phyloP scores from a whole-genome alignment of 1,140 invertebrate species.

The Pogonus chalceus region DNA sequence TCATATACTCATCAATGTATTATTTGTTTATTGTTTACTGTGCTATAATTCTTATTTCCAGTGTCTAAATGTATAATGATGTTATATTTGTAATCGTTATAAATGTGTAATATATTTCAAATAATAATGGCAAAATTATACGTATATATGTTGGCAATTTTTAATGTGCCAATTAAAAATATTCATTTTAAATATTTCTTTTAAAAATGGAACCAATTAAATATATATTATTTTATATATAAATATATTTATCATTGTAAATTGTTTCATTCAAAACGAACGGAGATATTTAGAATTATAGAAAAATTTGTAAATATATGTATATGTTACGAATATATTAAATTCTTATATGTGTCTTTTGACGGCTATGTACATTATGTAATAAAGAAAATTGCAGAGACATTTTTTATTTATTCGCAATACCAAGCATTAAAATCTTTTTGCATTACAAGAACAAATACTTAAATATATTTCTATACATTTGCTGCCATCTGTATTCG shows the following conservation, averaged over 20 bases:
- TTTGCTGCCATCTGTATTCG: no score
- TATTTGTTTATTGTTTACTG: no score
- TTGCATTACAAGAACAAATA: no score
- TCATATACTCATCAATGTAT: no score
- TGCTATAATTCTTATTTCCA: neutral
- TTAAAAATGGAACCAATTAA: neutral
- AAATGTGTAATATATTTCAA: slow-evolving; percentile 1
- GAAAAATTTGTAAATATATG: slow-evolving; percentile 1
- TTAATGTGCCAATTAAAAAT: neutral
- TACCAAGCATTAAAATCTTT: no score
- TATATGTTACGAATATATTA: slow-evolving; percentile 2
- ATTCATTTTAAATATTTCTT: neutral
- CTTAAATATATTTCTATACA: no score
- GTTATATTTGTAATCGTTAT: neutral
- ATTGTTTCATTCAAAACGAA: neutral
- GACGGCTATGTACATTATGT: slow-evolving; percentile 6
- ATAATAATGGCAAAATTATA: slow-evolving; percentile 2
- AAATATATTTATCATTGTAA: neutral
- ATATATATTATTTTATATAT: neutral
- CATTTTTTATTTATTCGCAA: no score
- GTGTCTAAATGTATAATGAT: slow-evolving; percentile 6
- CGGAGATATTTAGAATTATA: neutral
- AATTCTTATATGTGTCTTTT: slow-evolving; percentile 7
- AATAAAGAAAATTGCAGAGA: slow-evolving; percentile 3
- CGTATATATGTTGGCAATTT: slow-evolving; percentile 1